Base-by-base conservation (phyloP, 2,113 vertebrate genomes). In the Potamarius usumacintae region DNA sequence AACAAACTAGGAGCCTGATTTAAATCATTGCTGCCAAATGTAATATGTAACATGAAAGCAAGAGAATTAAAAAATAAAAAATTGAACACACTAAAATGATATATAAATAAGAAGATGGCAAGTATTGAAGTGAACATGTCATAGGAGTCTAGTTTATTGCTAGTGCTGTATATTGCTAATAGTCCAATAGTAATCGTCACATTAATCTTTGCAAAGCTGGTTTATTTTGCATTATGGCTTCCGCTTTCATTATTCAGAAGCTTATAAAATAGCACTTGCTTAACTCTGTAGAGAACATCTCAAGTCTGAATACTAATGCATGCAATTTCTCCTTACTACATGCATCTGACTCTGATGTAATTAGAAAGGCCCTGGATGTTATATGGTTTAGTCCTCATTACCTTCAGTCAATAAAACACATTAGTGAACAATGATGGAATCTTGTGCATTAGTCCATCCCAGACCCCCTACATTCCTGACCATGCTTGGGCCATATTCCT, bases 401-500 rank as follows among this genome's bases (percentile, higher is more conserved):
- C n/a, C 25, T 79, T 30, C 25, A 53, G 50, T 55, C 52, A 55
- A 17, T 78, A 55, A 80, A 34, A 18, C 50, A 80, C 77, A 30
- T 30, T 57, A 79, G 53, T 30, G 7, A 81, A 81, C 17, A 81
- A 81, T 79, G 77, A 30, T 57, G 55, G 27, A 9, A 60, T 81
- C 8, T 34, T 81, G 17, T 60, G 27, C 55, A 34, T 60, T 34
- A 11, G 30, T 60, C n/a, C 8, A 20, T 5, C 1, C 79, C 20
- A 5, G 18, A 18, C 30, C 10, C 8, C 25, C 25, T 42, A 25
- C 57, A 22, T 34, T 62, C 18, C 30, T 82, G 57, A 62, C 27
- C 9, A 81, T 58, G 88, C 89, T 57, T 89, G 87, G 87, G 52
- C 25, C 30, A 18, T 65, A 87, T 86, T 77, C 71, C 89, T 87